Evolutionary conservation across 2,797 vertebrate genomes (phyloP).

Genomic region (Uromys caudimaculatus): DNA sequence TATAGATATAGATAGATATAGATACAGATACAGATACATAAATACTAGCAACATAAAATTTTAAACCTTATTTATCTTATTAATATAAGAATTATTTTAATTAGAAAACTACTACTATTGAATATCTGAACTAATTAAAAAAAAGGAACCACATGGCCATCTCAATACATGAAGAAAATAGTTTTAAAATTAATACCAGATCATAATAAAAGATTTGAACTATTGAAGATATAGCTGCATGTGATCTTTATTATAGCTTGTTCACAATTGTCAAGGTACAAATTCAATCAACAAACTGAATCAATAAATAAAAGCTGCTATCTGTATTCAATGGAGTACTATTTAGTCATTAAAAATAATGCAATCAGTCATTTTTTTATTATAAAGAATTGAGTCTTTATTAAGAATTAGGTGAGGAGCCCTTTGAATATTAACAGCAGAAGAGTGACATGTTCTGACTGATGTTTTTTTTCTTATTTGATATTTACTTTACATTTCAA

Average conservation of each 20-base stretch:
- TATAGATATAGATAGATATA: too few species aligned
- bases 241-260: background rate
- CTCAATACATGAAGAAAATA: background rate
- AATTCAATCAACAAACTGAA: background rate
- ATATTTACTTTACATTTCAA: too few species aligned
- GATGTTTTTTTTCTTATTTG: too few species aligned
- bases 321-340: background rate
- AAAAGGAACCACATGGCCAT: background rate
- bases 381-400: background rate
- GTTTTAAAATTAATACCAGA: constrained; percentile 31
- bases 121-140: background rate
- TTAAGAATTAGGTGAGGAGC: background rate
- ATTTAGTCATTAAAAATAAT: background rate
- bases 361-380: background rate
- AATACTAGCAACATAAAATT: background rate
- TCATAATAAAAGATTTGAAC: background rate
- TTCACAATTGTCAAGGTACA: background rate
- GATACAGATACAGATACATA: background rate
- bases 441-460: background rate
- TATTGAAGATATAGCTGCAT: background rate
- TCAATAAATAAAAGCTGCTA: background rate
- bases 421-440: background rate
- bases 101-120: constrained; percentile 10
- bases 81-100: background rate
- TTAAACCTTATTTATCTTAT: background rate